Evolutionary conservation across 2,113 vertebrate genomes (phyloP).

Genomic region (Buteo buteo): DNA sequence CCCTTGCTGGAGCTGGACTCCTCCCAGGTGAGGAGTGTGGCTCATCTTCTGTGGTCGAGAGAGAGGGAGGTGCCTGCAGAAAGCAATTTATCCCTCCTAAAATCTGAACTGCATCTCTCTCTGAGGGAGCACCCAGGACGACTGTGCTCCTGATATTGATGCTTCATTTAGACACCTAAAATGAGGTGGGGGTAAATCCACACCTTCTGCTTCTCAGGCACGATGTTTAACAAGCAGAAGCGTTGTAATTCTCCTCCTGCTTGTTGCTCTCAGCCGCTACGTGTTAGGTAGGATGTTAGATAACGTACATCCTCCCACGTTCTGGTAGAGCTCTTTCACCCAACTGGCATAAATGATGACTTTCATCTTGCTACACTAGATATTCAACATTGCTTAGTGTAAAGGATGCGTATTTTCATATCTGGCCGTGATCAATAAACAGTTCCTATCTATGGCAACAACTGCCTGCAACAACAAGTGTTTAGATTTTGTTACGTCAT

Average conservation of each 20-base stretch:
- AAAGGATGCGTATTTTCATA: not conserved
- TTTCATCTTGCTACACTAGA: not conserved
- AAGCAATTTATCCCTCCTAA: not conserved
- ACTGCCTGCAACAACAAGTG: not conserved
- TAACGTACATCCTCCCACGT: not conserved
- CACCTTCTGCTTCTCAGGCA: not conserved
- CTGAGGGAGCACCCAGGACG: not conserved
- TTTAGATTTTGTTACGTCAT: not conserved
- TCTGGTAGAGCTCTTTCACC: not conserved
- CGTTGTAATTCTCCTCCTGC: not conserved
- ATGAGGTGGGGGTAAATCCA: not conserved
- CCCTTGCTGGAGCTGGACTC: not conserved
- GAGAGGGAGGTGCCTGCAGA: not conserved
- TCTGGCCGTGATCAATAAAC: slow-evolving; percentile 4
- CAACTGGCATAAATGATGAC: not conserved
- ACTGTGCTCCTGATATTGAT: not conserved
- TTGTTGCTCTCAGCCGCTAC: not conserved
- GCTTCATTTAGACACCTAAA: not conserved
- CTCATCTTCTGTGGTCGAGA: not conserved
- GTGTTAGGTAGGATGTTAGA: not conserved
- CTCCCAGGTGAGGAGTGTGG: not conserved
- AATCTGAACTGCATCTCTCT: not conserved
- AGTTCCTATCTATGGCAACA: not conserved
- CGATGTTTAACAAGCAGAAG: not conserved
- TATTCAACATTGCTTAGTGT: not conserved